phyloP scores from a whole-genome alignment of 2,888 invertebrate genomes.

The Schizaphis graminum region DNA sequence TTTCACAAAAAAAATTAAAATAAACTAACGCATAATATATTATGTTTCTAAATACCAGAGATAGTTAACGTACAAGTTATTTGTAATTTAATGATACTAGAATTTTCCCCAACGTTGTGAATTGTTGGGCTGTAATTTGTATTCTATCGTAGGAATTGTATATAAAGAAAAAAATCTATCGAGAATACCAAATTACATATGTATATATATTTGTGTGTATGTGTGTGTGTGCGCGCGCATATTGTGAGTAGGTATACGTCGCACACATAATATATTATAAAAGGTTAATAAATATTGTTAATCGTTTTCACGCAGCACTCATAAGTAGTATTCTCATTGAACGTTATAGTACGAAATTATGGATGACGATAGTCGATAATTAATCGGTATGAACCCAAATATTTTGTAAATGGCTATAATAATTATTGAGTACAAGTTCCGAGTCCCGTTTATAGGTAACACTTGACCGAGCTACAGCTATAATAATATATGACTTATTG shows the following conservation, averaged over 20 bases:
- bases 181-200: background rate
- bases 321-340: background rate
- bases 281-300: conserved; percentile 32
- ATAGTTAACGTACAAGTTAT: background rate
- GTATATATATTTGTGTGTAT: background rate
- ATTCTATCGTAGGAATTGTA: background rate
- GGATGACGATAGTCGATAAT: conserved; percentile 9
- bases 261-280: background rate
- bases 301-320: conserved; percentile 35
- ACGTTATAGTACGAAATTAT: background rate
- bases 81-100: background rate
- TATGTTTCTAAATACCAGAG: background rate
- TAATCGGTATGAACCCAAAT: background rate
- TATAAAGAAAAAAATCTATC: background rate
- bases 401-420: background rate
- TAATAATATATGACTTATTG: background rate
- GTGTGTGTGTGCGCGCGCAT: background rate
- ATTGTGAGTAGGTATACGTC: background rate
- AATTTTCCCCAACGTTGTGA: background rate
- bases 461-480: background rate
- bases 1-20: background rate
- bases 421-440: conserved; percentile 5
- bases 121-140: background rate
- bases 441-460: background rate
- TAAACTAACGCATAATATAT: background rate